Conservation (phyloP, 2,797 vertebrate genomes). For the Sebastes itinus region DNA sequence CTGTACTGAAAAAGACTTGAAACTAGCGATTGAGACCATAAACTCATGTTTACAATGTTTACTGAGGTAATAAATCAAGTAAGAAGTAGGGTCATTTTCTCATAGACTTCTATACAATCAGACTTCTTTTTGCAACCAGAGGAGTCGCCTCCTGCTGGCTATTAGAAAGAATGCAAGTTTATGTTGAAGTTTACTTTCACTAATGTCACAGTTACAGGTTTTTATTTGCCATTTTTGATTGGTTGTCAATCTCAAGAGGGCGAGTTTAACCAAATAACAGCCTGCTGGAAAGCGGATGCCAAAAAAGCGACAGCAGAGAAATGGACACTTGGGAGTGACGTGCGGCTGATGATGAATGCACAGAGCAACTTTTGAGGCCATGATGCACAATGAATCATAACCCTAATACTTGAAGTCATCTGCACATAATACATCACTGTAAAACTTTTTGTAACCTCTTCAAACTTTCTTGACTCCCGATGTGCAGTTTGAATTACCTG, state of each 20-base stretch:
- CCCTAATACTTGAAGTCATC: background rate
- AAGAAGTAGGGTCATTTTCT: no score
- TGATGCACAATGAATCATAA: background rate
- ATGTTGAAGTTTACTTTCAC: no score
- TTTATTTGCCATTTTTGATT: background rate
- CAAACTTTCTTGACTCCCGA: background rate
- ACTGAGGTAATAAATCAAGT: no score
- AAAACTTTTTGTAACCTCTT: conserved; percentile 9
- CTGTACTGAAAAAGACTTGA: no score
- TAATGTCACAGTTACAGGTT: background rate
- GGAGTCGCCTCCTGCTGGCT: background rate
- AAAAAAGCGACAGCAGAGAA: background rate
- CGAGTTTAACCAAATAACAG: background rate
- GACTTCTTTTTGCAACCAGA: no score
- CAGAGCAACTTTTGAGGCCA: background rate
- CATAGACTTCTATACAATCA: no score
- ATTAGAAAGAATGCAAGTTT: background rate
- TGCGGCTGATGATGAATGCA: background rate
- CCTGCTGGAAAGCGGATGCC: no score
- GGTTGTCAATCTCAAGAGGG: background rate
- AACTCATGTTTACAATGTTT: no score
- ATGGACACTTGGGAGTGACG: background rate
- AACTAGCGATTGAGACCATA: no score
- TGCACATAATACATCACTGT: background rate
- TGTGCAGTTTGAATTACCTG: conserved; percentile 1